These are phyloP conservation scores for Helogale parvula DNA, from an alignment of 2,113 vertebrate species.

Conservation along the genomic window DNA sequence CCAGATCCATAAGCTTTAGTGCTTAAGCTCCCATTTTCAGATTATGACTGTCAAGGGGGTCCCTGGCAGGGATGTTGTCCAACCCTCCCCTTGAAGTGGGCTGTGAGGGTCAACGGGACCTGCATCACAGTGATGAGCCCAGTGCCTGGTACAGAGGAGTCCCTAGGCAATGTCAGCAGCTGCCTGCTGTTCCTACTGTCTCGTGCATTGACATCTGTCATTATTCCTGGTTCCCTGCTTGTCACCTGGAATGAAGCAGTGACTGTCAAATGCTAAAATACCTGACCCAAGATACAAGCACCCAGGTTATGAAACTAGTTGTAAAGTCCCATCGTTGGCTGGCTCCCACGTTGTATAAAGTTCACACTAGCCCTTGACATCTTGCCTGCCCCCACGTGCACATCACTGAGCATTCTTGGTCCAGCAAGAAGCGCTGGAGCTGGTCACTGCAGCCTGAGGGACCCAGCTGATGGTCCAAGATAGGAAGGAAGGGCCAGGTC, in stretches of 20 bases:
- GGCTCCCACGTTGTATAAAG: not conserved
- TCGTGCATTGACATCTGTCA: not conserved
- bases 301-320: not conserved
- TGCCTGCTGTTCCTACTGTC: not conserved
- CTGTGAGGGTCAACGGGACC: no score
- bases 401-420: not conserved
- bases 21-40: not conserved
- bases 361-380: not conserved
- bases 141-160: not conserved
- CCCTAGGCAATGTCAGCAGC: not conserved
- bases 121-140: rapidly evolving
- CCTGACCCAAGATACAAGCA: not conserved
- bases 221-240: not conserved
- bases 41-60: not conserved
- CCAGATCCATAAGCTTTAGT: not conserved
- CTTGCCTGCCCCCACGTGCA: not conserved
- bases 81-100: not conserved
- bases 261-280: not conserved
- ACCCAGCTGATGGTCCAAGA: not conserved
- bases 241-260: not conserved
- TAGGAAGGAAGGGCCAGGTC: not conserved
- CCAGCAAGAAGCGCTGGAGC: not conserved
- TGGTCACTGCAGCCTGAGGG: not conserved
- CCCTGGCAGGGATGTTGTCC: not conserved
- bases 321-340: not conserved